Base-by-base conservation (phyloP, 2,888 invertebrate species). In the Aphodius granarius region DNA sequence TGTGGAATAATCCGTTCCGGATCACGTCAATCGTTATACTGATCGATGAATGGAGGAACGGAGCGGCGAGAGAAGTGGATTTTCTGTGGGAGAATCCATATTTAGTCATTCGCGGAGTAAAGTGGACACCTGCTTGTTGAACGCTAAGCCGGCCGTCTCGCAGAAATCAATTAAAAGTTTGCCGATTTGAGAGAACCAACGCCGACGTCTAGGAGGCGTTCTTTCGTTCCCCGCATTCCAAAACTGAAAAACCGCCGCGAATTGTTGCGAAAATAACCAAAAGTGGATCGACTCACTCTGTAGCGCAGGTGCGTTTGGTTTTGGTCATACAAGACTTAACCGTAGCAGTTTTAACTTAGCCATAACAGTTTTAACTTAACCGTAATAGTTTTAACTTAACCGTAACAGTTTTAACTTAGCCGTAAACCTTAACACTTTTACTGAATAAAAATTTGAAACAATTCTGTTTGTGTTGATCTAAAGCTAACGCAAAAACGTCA, bases 11-110 rank as follows among this genome's bases (percentile, higher is more conserved):
- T 65, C 72, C 74, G 66, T 18, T 66, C 70, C 72, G 77, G 73
- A 75, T 76, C 71, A 65, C 71, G 76, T 76, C 76, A 75, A 75
- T 75, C 72, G 76, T 77, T 77, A 78, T 76, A 80, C 80, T 80
- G 78, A 80, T 74, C 72, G 76, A 75, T 78, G 75, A 78, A 78
- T 76, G 77, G 73, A 76, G 79, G 78, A 79, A 68, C 77, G 73
- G 78, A 80, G 21, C 68, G 9, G 66, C 20, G 21, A 68, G 22
- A 68, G 43, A 43, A 43, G 43, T 43, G 6, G 78, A 78, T 78
- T 78, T 78, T 78, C 73, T 75, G 74, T 76, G 77, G 75, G 76
- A 76, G 76, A 72, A 75, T 75, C 81, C 81, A 73, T 81, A 81
- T 81, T 81, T 79, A 79, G 81, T 72, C 76, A 80, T 76, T 75